phyloP scores from a whole-genome alignment of 2,888 invertebrate species.

The Meloe dianella region DNA sequence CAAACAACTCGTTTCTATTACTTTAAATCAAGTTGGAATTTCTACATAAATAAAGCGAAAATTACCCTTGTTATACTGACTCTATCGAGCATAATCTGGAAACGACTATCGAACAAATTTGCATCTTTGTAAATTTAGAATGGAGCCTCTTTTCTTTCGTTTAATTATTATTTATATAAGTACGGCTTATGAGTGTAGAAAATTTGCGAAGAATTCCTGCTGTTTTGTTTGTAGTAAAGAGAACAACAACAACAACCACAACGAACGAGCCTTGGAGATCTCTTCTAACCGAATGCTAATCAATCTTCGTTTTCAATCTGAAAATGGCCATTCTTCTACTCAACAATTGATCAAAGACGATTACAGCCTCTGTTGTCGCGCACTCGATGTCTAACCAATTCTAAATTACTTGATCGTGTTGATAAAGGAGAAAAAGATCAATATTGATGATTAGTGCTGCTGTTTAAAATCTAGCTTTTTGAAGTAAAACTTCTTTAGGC shows the following conservation, averaged over 20 bases:
- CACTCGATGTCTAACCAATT: slow-evolving; percentile 20
- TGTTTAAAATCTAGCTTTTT: no score
- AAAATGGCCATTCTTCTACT: slow-evolving; percentile 34
- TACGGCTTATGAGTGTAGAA: no score
- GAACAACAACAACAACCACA: neutral
- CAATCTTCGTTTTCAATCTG: slow-evolving; percentile 33
- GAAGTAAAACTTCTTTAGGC: no score
- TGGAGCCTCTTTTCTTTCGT: no score
- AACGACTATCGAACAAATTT: no score
- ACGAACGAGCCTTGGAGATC: slow-evolving; percentile 29
- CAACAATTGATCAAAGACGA: slow-evolving; percentile 35
- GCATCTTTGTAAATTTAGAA: no score
- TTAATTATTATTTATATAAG: no score
- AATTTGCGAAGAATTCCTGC: neutral
- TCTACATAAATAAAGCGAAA: no score
- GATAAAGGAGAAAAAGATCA: neutral
- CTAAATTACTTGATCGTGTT: neutral
- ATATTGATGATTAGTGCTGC: neutral
- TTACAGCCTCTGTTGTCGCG: slow-evolving; percentile 37
- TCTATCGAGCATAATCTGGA: no score
- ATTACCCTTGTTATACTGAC: no score
- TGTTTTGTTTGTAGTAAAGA: neutral
- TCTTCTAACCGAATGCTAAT: slow-evolving; percentile 34
- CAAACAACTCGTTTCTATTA: no score
- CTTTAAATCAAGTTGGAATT: no score